These are phyloP conservation scores for Procambarus virginalis DNA, from an alignment of 1,140 invertebrate species.

Conservation along the genomic window DNA sequence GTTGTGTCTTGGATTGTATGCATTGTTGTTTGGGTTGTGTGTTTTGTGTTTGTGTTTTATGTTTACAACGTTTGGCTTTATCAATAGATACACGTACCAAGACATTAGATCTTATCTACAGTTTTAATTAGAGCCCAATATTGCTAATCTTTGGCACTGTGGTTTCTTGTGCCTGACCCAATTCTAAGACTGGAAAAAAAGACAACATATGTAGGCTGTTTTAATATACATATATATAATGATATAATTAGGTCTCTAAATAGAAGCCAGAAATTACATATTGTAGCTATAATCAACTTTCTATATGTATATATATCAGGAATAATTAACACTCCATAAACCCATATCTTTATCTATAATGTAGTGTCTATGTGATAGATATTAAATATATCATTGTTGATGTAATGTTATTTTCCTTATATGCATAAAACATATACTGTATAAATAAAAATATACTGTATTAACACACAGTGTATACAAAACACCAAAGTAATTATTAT, in stretches of 20 bases:
- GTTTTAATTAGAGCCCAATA: conserved; percentile 22
- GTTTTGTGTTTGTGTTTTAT: background rate
- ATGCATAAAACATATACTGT: no score
- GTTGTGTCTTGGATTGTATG: no score
- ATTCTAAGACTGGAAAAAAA: conserved; percentile 3
- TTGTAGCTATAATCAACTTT: conserved; percentile 12
- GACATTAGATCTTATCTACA: conserved; percentile 24
- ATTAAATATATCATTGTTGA: conserved; percentile 31
- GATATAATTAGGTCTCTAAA: conserved; percentile 5
- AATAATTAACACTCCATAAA: conserved; percentile 17
- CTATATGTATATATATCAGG: conserved; percentile 34
- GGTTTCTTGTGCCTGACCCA: conserved; percentile 32
- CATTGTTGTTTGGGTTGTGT: no score
- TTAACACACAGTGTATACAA: no score
- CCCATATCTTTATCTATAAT: conserved; percentile 30
- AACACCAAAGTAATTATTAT: no score
- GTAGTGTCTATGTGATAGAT: conserved; percentile 28
- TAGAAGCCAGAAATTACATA: conserved; percentile 15
- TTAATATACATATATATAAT: conserved; percentile 16
- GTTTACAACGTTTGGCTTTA: background rate
- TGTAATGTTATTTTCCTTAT: no score
- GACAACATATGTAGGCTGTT: conserved; percentile 28
- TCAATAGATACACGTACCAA: background rate
- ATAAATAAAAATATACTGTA: no score
- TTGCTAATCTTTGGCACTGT: conserved; percentile 31